These are phyloP conservation scores for Sebastes trivittatus DNA, from an alignment of 2,797 vertebrate species.

Conservation along the genomic window DNA sequence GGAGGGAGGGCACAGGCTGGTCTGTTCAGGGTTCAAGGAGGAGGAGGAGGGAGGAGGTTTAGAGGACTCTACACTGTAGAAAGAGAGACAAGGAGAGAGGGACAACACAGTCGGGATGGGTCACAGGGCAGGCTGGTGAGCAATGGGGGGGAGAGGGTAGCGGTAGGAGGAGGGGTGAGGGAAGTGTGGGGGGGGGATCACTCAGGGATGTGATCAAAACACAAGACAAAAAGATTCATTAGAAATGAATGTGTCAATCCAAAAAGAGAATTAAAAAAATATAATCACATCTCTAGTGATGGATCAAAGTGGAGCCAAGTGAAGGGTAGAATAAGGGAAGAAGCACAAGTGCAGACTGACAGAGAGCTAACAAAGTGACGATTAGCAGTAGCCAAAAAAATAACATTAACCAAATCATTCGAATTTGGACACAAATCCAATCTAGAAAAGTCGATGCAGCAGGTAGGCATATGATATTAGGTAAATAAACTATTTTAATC, in stretches of 20 bases:
- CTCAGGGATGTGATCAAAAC: slow-evolving; percentile 63
- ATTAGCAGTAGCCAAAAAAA: slow-evolving; percentile 17
- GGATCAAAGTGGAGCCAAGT: slow-evolving; percentile 22
- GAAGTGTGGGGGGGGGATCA: slow-evolving; percentile 78
- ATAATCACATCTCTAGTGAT: slow-evolving; percentile 18
- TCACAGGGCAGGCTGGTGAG: slow-evolving; percentile 81
- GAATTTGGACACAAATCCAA: not conserved
- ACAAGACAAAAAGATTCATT: slow-evolving; percentile 39
- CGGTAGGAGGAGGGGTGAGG: slow-evolving; percentile 15
- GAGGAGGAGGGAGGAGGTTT: slow-evolving; percentile 94
- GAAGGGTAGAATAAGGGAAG: slow-evolving; percentile 68
- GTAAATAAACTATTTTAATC: not conserved
- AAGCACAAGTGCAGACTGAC: slow-evolving; percentile 62
- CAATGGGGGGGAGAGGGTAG: slow-evolving; percentile 47
- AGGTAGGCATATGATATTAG: not conserved
- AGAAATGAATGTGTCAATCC: slow-evolving; percentile 6
- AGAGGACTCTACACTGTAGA: slow-evolving; percentile 99
- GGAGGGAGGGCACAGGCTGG: slow-evolving; percentile 92
- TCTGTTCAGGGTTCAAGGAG: slow-evolving; percentile 96
- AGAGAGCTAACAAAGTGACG: slow-evolving; percentile 38
- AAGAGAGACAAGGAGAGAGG: slow-evolving; percentile 85
- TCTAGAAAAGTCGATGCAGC: not conserved
- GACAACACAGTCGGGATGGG: slow-evolving; percentile 85
- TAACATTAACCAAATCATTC: not conserved
- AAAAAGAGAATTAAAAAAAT: not conserved